Evolutionary conservation across 2,888 invertebrate species (phyloP).

Genomic region (Trachelus troglodyta): DNA sequence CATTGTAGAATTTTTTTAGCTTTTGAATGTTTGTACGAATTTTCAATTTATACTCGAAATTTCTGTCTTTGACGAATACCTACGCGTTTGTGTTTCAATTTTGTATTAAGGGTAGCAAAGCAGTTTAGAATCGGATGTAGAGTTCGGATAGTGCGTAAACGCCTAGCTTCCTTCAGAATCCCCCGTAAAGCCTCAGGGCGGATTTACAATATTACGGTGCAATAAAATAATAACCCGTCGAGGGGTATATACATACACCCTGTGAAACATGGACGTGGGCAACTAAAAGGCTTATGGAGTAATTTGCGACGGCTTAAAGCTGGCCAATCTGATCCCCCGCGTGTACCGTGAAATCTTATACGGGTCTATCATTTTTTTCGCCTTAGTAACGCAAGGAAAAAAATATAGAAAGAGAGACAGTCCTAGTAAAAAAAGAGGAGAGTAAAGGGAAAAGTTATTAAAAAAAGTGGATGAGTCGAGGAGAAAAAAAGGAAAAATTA

Average conservation of each 20-base stretch:
- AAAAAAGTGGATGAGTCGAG: not conserved
- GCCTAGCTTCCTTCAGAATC: constrained; percentile 42
- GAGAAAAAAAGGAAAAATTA: not conserved
- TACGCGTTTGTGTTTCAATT: not conserved
- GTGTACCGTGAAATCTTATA: constrained; percentile 56
- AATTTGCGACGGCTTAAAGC: constrained; percentile 63
- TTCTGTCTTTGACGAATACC: not conserved
- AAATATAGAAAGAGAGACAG: constrained; percentile 24
- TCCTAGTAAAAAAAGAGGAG: not conserved
- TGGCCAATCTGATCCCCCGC: constrained; percentile 58
- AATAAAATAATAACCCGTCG: constrained; percentile 46
- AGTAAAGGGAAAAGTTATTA: not conserved
- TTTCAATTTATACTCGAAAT: not conserved
- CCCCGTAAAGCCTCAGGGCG: constrained; percentile 45
- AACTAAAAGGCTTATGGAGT: constrained; percentile 63
- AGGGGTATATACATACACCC: constrained; percentile 30
- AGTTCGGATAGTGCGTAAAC: not conserved
- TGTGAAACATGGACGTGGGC: constrained; percentile 51
- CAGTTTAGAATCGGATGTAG: not conserved
- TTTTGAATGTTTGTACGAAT: no score
- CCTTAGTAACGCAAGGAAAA: constrained; percentile 27
- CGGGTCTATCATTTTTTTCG: constrained; percentile 30
- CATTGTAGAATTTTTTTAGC: not conserved
- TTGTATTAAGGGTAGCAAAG: not conserved
- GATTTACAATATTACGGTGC: constrained; percentile 46